Evolutionary conservation across 37 sponge, comb jelly and placozoan species (phyloP).

Genomic region (Oopsacas minuta): DNA sequence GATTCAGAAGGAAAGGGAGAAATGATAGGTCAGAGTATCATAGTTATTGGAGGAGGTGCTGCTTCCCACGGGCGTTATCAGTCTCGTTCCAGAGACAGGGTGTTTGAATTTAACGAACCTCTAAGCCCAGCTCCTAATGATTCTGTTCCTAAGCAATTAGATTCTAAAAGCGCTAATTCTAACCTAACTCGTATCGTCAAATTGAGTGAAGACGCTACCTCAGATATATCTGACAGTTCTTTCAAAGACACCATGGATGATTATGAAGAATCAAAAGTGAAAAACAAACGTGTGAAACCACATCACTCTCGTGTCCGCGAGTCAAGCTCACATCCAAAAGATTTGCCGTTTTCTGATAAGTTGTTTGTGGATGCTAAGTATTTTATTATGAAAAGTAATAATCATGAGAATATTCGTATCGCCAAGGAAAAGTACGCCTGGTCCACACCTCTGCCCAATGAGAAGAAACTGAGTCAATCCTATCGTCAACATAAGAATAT

Average conservation of each 20-base stretch:
- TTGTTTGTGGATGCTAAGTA: slow-evolving; percentile 76
- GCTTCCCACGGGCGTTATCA: slow-evolving; percentile 14
- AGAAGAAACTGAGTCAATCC: slow-evolving; percentile 80
- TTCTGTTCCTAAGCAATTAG: neutral
- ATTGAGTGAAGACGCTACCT: slow-evolving; percentile 15
- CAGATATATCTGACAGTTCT: slow-evolving; percentile 12
- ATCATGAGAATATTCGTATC: slow-evolving; percentile 81
- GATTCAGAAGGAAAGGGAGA: neutral
- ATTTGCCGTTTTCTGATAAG: slow-evolving; percentile 37
- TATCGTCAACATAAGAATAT: slow-evolving; percentile 76
- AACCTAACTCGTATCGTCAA: neutral
- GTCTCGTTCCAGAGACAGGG: neutral
- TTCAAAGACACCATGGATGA: slow-evolving; percentile 14
- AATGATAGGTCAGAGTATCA: slow-evolving; percentile 13
- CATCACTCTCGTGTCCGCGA: neutral
- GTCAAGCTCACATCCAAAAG: slow-evolving; percentile 17
- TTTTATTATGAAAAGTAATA: slow-evolving; percentile 97
- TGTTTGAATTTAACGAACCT: neutral
- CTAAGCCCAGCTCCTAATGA: neutral
- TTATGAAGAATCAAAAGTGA: neutral
- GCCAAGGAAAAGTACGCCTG: slow-evolving; percentile 82
- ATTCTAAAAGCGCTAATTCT: neutral
- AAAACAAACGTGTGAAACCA: neutral
- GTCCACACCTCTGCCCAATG: slow-evolving; percentile 83
- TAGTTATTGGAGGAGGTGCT: slow-evolving; percentile 17